Percentiles rank a stretch among this genome's conserved stretches.
Conservation (phyloP, 2,113 vertebrate species). For the Semnornis frantzii region DNA sequence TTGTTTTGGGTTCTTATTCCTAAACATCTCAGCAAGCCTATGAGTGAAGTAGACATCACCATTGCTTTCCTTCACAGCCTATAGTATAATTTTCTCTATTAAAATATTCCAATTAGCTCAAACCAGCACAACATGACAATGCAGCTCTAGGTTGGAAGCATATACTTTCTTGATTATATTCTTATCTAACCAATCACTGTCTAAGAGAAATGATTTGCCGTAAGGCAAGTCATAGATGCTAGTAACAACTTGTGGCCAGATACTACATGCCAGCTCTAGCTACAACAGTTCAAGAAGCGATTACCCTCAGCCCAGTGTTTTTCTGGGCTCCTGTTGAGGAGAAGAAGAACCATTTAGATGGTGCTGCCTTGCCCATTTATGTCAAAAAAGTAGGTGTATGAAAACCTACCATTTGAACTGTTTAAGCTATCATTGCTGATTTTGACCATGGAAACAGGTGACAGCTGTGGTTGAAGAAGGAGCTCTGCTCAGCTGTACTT, state of each 20-base stretch:
- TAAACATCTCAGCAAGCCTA: too few relatives aligned
- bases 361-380: background rate
- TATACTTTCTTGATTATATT: background rate
- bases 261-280: background rate
- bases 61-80: too few relatives aligned
- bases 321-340: rapidly evolving
- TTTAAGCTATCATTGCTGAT: background rate
- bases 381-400: background rate
- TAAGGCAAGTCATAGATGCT: background rate
- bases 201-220: background rate
- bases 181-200: background rate
- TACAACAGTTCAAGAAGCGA: background rate
- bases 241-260: background rate
- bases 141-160: background rate
- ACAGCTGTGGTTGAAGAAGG: background rate
- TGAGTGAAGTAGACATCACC: too few relatives aligned
- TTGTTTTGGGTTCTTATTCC: too few relatives aligned
- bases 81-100: too few relatives aligned
- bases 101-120: too few relatives aligned
- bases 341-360: background rate
- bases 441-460: background rate
- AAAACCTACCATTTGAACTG: background rate
- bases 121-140: too few relatives aligned
- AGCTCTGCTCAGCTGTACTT: background rate
- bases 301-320: background rate